Evolutionary conservation across 2,888 invertebrate species (phyloP).

Genomic region (Scaeva pyrastri): DNA sequence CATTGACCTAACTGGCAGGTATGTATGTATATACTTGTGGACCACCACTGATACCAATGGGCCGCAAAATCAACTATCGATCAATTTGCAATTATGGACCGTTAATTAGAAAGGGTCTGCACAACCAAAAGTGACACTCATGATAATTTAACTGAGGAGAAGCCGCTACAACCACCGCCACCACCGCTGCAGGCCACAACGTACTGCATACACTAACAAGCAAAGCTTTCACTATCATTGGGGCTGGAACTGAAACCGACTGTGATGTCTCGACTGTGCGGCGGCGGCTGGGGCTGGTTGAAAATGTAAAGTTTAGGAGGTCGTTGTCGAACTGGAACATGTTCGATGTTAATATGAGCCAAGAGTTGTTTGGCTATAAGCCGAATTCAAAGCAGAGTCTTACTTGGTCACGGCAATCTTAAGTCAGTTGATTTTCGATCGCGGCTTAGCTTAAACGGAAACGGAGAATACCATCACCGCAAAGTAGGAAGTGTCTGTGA

Average conservation of each 20-base stretch:
- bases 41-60: background rate
- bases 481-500: slow-evolving; percentile 61
- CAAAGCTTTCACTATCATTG: slow-evolving; percentile 78
- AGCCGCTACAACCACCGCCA: background rate
- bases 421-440: slow-evolving; percentile 71
- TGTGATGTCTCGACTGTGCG: background rate
- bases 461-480: slow-evolving; percentile 57
- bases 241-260: slow-evolving; percentile 11
- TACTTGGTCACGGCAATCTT: slow-evolving; percentile 41
- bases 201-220: slow-evolving; percentile 44
- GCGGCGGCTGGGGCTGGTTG: slow-evolving; percentile 19
- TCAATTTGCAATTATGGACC: slow-evolving; percentile 15
- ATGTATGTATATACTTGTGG: background rate
- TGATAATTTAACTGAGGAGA: slow-evolving; percentile 34
- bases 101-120: slow-evolving; percentile 22
- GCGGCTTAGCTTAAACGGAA: slow-evolving; percentile 69
- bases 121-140: slow-evolving; percentile 56
- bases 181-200: background rate
- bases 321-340: slow-evolving; percentile 52
- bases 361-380: slow-evolving; percentile 44
- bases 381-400: slow-evolving; percentile 29
- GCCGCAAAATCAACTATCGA: slow-evolving; percentile 29
- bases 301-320: slow-evolving; percentile 45
- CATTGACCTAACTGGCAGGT: slow-evolving; percentile 65
- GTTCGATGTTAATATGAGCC: slow-evolving; percentile 53